phyloP scores from a whole-genome alignment of 2,113 vertebrate species.

The Eulacestoma nigropectus region DNA sequence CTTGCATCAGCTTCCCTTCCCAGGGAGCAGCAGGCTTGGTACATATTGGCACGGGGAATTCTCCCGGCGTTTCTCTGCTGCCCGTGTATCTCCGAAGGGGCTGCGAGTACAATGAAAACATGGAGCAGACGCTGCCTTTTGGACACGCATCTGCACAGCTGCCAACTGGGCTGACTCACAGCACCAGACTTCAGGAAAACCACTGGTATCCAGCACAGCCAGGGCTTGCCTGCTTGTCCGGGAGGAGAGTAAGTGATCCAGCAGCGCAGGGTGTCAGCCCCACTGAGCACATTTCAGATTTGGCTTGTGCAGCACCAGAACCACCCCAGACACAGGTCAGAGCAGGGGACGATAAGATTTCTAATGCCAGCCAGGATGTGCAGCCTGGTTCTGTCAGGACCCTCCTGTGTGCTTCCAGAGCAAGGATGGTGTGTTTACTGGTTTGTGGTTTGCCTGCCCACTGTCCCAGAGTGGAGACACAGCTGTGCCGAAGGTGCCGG shows the following conservation, averaged over 20 bases:
- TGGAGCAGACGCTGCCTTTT: not conserved
- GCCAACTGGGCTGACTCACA: not conserved
- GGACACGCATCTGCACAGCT: not conserved
- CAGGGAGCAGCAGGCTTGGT: not conserved
- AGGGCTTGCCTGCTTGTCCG: not conserved
- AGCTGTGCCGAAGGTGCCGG: not conserved
- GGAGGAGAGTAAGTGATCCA: not conserved
- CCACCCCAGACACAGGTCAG: rapidly evolving
- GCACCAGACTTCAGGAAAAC: not conserved
- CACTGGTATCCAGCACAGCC: not conserved
- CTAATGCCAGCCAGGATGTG: not conserved
- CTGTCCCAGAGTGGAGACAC: not conserved
- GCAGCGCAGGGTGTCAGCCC: not conserved
- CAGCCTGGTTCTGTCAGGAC: not conserved
- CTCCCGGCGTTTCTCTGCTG: not conserved
- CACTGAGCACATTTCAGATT: not conserved
- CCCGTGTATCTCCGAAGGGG: not conserved
- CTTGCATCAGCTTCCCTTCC: conserved; percentile 29
- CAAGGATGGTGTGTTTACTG: not conserved
- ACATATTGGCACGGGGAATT: not conserved
- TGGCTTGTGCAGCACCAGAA: not conserved
- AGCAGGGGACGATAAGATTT: not conserved
- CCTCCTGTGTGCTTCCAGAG: not conserved
- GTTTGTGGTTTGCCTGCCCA: not conserved
- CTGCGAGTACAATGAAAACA: not conserved